phyloP scores from a whole-genome alignment of 1,140 invertebrate species.

The Mactra quadrangularis region DNA sequence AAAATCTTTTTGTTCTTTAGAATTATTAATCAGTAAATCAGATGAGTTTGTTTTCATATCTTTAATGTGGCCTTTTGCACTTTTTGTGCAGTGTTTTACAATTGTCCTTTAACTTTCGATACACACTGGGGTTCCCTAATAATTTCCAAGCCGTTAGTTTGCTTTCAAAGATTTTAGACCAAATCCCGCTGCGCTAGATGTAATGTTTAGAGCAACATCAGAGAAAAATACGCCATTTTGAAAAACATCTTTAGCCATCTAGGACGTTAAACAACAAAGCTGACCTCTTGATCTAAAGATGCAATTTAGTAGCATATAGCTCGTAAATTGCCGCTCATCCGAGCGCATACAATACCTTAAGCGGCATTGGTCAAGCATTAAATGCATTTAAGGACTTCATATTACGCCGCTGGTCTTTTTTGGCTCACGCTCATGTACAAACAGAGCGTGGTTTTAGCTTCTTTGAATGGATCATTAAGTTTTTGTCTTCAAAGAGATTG shows the following conservation, averaged over 20 bases:
- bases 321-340: conserved; percentile 30
- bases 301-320: conserved; percentile 57
- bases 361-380: conserved; percentile 50
- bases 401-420: conserved; percentile 41
- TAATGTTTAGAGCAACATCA: conserved; percentile 48
- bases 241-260: conserved; percentile 43
- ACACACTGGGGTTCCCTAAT: conserved; percentile 28
- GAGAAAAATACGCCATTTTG: conserved; percentile 12
- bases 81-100: conserved; percentile 50
- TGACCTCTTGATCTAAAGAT: conserved; percentile 60
- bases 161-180: conserved; percentile 10
- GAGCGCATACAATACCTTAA: conserved; percentile 18
- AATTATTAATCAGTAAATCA: conserved; percentile 63
- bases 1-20: conserved; percentile 57
- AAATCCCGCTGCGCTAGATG: conserved; percentile 48
- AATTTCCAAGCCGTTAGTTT: conserved; percentile 20
- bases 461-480: conserved; percentile 34
- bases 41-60: conserved; percentile 43
- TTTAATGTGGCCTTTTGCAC: conserved; percentile 47
- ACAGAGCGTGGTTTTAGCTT: conserved; percentile 44
- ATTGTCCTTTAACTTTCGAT: conserved; percentile 40
- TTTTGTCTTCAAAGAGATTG: conserved; percentile 8
- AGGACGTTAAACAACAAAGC: conserved; percentile 41
- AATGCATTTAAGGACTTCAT: conserved; percentile 27
- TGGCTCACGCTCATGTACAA: conserved; percentile 42